phyloP scores from a whole-genome alignment of 2,797 vertebrate species.

The Limosa lapponica region DNA sequence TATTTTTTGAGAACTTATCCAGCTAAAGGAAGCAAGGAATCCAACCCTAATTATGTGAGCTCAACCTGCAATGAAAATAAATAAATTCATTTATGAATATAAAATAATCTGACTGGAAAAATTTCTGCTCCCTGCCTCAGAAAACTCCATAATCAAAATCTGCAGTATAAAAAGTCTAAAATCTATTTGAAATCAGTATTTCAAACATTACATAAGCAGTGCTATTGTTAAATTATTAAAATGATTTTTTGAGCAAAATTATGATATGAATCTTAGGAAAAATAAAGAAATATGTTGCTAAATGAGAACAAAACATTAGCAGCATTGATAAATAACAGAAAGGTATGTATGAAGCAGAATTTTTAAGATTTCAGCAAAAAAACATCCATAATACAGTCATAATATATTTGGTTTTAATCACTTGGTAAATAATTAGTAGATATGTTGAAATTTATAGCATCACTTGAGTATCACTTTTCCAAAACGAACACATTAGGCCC shows the following conservation, averaged over 20 bases:
- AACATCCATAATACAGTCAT: not conserved
- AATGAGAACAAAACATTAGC: not conserved
- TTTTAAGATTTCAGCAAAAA: not conserved
- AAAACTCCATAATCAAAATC: not conserved
- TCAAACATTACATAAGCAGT: not conserved
- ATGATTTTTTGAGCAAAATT: not conserved
- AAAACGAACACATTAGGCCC: not conserved
- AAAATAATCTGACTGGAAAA: not conserved
- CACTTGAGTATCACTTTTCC: not conserved
- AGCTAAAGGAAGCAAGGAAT: not conserved
- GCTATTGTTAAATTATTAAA: not conserved
- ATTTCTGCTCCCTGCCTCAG: not conserved
- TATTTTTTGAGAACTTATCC: not conserved
- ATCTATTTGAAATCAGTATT: not conserved
- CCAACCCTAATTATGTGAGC: not conserved
- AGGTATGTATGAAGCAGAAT: not conserved
- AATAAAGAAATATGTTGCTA: constrained; percentile 4
- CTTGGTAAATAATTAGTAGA: constrained; percentile 1
- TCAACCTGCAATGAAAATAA: not conserved
- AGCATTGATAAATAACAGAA: not conserved
- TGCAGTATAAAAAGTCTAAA: not conserved
- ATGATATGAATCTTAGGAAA: not conserved
- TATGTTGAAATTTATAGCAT: not conserved
- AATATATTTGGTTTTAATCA: constrained; percentile 30
- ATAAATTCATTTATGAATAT: not conserved